Percentiles rank a stretch among this genome's conserved stretches.
Conservation (phyloP, 2,113 vertebrate genomes). For the Hydropotes inermis region DNA sequence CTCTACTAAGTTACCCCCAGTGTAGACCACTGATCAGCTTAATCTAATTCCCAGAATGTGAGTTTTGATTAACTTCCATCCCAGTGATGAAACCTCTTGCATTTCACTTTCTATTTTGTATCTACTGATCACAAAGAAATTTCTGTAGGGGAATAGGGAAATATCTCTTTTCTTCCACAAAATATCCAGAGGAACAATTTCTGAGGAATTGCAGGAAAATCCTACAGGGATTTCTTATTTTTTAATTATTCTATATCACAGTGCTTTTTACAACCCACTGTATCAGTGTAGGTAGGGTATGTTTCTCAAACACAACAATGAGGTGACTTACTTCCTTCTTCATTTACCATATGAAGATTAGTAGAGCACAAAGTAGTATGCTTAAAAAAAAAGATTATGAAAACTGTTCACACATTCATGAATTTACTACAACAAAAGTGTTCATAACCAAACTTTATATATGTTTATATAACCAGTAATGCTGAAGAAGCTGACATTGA, state of each 20-base stretch:
- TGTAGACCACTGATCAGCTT: slow-evolving; percentile 22
- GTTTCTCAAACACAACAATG: not conserved
- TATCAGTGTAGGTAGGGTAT: not conserved
- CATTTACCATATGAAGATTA: not conserved
- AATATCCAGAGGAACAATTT: not conserved
- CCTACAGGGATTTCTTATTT: not conserved
- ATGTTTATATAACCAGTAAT: not conserved
- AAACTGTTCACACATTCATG: not conserved
- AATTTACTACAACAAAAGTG: not conserved
- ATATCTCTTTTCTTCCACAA: not conserved
- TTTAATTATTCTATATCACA: not conserved
- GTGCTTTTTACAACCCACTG: not conserved
- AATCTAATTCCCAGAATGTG: slow-evolving; percentile 52
- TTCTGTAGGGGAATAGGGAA: not conserved
- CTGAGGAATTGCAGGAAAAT: not conserved
- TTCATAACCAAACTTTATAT: not conserved
- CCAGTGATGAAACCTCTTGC: not conserved
- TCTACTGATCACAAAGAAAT: not conserved
- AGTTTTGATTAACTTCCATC: slow-evolving; percentile 44
- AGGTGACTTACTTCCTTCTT: not conserved
- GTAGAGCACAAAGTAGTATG: not conserved
- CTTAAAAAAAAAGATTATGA: not conserved
- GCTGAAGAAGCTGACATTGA: too few relatives aligned
- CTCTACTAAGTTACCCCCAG: not conserved
- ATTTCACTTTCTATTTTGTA: not conserved